Evolutionary conservation across 2,113 vertebrate genomes (phyloP), one percentile per base, ranked within the genome.

Genomic region (Corythornis madagascariensis): DNA sequence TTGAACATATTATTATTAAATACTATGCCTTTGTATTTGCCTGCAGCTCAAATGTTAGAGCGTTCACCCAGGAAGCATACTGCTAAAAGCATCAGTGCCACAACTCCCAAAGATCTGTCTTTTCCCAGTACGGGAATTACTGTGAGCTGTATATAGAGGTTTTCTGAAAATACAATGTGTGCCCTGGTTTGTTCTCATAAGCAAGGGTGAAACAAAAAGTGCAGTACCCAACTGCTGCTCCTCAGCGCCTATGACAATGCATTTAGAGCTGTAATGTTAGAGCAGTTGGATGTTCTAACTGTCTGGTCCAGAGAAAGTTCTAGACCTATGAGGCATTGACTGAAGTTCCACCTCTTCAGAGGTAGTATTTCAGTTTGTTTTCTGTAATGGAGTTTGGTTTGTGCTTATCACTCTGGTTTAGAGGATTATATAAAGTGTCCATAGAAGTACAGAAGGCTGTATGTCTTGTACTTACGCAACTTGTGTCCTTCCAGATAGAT

Each of bases 171-270:
- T 78, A 52, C 8, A 6, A 22, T 0, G 0, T 40, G 24, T 85
- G 25, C 12, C 14, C 43, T 66, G 21, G 28, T 74, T 66, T 61
- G 19, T 48, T 81, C 25, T 38, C 22, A 6, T 22, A 55, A 61
- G 60, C 5, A 1, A 79, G 84, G 33, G 29, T 67, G 59, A 79
- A 65, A 69, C n/a, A 53, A 45, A n/a, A 0, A 9, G 20, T 75
- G 43, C 25, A 60, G 42, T 25, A 60, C n/a, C 13, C 20, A 15
- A n/a, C 20, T 29, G 33, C 67, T 70, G 29, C 57, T 72, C 60
- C 16, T 3, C 2, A 67, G 22, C 43, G 29, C 6, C 5, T 13
- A 21, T 2, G 6, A 5, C 26, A 56, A 5, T n/a, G 53, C 1
- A 1, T 52, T 64, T 61, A 57, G 29, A 53, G 28, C 6, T 69